phyloP scores from a whole-genome alignment of 2,113 vertebrate species.

The Anser brachyrhynchus region DNA sequence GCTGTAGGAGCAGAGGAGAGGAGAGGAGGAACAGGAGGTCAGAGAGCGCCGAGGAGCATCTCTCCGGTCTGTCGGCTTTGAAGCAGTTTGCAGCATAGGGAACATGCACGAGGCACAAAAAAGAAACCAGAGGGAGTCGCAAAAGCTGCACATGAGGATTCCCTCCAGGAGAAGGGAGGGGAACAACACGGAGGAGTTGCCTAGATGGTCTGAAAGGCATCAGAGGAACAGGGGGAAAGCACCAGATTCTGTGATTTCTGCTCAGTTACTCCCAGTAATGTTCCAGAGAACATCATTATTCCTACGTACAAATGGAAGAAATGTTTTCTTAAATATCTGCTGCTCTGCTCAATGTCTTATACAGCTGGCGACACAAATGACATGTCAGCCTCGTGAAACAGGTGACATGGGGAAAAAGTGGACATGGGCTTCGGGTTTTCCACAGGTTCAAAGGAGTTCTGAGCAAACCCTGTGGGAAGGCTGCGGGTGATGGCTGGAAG shows the following conservation, averaged over 20 bases:
- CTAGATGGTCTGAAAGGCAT: not conserved
- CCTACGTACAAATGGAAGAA: not conserved
- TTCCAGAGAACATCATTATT: not conserved
- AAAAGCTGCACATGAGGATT: not conserved
- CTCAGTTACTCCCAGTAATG: not conserved
- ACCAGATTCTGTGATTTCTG: not conserved
- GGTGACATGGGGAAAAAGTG: not conserved
- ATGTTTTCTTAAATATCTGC: not conserved
- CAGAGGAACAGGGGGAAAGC: not conserved
- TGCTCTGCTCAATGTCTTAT: not conserved
- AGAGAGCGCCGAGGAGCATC: not conserved
- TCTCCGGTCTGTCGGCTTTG: not conserved
- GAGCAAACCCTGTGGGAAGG: not conserved
- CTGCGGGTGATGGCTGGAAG: not conserved
- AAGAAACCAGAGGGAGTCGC: not conserved
- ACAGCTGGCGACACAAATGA: not conserved
- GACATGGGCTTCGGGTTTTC: accelerated
- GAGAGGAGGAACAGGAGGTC: not conserved
- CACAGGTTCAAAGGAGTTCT: not conserved
- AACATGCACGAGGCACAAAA: not conserved
- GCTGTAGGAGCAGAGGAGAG: not conserved
- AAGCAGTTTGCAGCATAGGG: not conserved
- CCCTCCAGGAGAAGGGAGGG: not conserved
- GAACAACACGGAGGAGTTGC: accelerated
- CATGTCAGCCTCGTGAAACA: accelerated